phyloP scores from a whole-genome alignment of 2,888 invertebrate genomes.

The Notocelia uddmanniana region DNA sequence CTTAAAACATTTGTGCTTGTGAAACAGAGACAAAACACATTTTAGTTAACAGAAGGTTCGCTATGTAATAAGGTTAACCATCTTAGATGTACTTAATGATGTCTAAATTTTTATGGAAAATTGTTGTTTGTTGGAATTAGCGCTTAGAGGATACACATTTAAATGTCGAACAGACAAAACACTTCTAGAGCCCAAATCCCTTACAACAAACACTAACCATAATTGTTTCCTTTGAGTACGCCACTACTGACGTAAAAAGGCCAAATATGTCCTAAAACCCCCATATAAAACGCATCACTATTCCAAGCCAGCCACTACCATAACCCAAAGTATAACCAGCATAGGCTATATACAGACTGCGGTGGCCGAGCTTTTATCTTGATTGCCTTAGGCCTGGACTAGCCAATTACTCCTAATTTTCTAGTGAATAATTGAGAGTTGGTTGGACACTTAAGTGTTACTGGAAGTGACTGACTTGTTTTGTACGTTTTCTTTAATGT shows the following conservation, averaged over 20 bases:
- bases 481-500: constrained; percentile 9
- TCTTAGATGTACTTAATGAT: too few relatives aligned
- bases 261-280: constrained; percentile 33
- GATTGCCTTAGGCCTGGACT: constrained; percentile 62
- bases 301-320: constrained; percentile 37
- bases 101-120: too few relatives aligned
- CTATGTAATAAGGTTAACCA: too few relatives aligned
- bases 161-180: too few relatives aligned
- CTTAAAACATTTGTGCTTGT: too few relatives aligned
- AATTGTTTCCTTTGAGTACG: constrained; percentile 34
- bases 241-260: constrained; percentile 21
- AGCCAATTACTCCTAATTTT: constrained; percentile 69
- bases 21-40: too few relatives aligned
- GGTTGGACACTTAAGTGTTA: constrained; percentile 31
- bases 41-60: too few relatives aligned
- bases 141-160: too few relatives aligned
- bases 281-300: constrained; percentile 37
- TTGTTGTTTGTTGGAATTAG: too few relatives aligned
- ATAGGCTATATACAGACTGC: constrained; percentile 35
- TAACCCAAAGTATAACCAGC: constrained; percentile 10
- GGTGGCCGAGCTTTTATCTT: constrained; percentile 65
- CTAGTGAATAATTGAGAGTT: constrained; percentile 66
- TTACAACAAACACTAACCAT: not conserved
- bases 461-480: constrained; percentile 37
- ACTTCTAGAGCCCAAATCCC: too few relatives aligned